These are phyloP conservation scores for Dascillus cervinus DNA, from an alignment of 2,888 invertebrate species.

Conservation along the genomic window DNA sequence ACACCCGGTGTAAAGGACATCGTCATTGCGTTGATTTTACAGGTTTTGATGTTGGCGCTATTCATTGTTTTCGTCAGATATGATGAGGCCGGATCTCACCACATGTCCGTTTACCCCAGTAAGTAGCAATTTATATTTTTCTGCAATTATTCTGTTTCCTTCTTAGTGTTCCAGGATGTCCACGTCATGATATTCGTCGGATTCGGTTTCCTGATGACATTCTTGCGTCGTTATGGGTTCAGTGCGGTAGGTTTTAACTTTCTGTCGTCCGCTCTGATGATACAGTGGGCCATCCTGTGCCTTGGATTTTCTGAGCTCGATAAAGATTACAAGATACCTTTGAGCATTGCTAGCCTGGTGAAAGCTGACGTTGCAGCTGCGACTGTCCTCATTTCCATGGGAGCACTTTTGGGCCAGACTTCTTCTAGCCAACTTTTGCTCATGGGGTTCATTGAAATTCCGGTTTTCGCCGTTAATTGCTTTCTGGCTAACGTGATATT, in stretches of 20 bases:
- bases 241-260: conserved; percentile 84
- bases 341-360: conserved; percentile 52
- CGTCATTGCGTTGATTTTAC: conserved; percentile 20
- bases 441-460: conserved; percentile 72
- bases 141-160: no score
- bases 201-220: conserved; percentile 94
- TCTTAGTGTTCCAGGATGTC: conserved; percentile 78
- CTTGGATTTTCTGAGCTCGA: conserved; percentile 64
- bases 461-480: conserved; percentile 64
- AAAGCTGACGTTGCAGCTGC: conserved; percentile 84
- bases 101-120: conserved; percentile 26
- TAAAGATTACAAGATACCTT: conserved; percentile 37
- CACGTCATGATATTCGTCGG: conserved; percentile 97
- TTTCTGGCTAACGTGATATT: conserved; percentile 61
- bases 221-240: conserved; percentile 83
- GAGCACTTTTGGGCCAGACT: conserved; percentile 74
- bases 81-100: conserved; percentile 19
- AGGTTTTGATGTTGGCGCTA: conserved; percentile 25
- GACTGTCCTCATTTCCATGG: conserved; percentile 82
- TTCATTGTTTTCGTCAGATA: conserved; percentile 28
- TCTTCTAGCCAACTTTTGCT: conserved; percentile 72
- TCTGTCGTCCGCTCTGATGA: conserved; percentile 68
- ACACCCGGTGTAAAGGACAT: conserved; percentile 20
- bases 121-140: no score
- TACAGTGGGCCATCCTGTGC: conserved; percentile 82